These are phyloP conservation scores for Microctonus hyperodae DNA, from an alignment of 2,888 invertebrate genomes.

Conservation along the genomic window DNA sequence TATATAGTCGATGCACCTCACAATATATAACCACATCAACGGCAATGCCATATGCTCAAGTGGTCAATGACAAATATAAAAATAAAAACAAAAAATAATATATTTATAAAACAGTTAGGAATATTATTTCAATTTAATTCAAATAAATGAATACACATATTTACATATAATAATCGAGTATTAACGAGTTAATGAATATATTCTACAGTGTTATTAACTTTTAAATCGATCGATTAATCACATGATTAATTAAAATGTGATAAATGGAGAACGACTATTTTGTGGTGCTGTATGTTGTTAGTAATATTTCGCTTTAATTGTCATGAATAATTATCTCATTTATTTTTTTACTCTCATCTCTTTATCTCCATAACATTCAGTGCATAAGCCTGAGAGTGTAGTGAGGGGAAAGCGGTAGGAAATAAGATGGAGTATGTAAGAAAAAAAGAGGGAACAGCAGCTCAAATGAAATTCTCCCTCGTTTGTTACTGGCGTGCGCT, in stretches of 20 bases:
- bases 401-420: not conserved
- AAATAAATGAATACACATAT: not conserved
- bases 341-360: not conserved
- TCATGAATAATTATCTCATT: conserved; percentile 15
- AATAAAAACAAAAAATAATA: not conserved
- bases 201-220: not conserved
- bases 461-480: conserved; percentile 8
- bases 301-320: conserved; percentile 8
- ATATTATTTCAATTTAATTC: not conserved
- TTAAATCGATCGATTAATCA: not conserved
- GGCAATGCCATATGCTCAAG: not conserved
- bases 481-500: conserved; percentile 11
- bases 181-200: not conserved
- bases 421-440: not conserved
- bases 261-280: not conserved
- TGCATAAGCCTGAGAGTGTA: no score
- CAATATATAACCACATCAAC: not conserved
- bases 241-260: not conserved
- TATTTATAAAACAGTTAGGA: not conserved
- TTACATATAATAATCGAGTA: not conserved
- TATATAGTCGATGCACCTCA: not conserved
- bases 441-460: not conserved
- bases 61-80: not conserved
- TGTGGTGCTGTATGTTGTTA: not conserved
- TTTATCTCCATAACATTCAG: no score